phyloP scores from a whole-genome alignment of 1,140 invertebrate species.

The Halictus rubicundus region DNA sequence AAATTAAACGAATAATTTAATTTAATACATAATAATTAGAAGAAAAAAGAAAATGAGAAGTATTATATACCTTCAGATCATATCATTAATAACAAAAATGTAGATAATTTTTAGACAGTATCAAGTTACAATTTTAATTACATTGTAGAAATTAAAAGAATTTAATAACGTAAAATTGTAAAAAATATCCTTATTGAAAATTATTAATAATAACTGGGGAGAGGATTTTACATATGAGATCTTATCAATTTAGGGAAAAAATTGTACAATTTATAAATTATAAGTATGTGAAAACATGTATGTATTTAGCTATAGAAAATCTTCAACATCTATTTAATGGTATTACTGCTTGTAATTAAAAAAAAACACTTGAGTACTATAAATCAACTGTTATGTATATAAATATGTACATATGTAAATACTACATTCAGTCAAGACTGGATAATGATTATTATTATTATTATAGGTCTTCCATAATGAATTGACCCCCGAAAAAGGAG shows the following conservation, averaged over 20 bases:
- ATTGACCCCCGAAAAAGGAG: no score
- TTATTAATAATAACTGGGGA: background rate
- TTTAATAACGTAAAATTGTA: background rate
- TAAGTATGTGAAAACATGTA: background rate
- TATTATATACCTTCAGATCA: background rate
- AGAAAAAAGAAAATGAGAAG: slow-evolving; percentile 19
- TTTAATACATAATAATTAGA: slow-evolving; percentile 27
- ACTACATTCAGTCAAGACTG: background rate
- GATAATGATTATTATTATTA: background rate
- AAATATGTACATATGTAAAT: slow-evolving; percentile 4
- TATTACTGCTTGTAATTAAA: background rate
- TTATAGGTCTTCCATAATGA: no score
- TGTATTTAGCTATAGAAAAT: background rate
- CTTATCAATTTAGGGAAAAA: background rate
- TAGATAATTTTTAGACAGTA: slow-evolving; percentile 3
- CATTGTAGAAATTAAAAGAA: background rate
- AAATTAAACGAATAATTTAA: slow-evolving; percentile 27
- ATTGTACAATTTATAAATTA: slow-evolving; percentile 3
- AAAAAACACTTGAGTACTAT: background rate
- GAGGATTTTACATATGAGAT: background rate
- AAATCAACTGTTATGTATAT: background rate
- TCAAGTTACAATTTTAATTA: background rate
- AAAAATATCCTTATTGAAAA: background rate
- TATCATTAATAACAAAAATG: background rate
- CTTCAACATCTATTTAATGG: background rate